These are phyloP conservation scores for Enhydra lutris DNA, from an alignment of 2,113 vertebrate species.

Conservation along the genomic window DNA sequence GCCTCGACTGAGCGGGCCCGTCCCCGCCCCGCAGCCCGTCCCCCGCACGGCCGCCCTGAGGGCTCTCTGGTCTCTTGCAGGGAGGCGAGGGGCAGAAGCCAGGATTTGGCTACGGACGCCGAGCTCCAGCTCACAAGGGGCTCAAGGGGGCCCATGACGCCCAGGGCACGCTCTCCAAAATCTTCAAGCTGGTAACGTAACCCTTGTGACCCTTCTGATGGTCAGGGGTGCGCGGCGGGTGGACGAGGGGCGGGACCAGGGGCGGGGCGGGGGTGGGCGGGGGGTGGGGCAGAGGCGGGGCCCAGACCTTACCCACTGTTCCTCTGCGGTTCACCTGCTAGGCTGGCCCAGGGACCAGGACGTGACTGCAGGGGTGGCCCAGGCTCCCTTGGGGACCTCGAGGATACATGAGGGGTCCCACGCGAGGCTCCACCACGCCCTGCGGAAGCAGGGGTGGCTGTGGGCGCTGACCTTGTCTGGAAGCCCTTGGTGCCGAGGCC, in stretches of 20 bases:
- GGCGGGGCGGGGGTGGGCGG: no score
- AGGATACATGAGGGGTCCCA: neutral
- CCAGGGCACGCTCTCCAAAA: slow-evolving; percentile 94
- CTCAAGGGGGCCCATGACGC: slow-evolving; percentile 92
- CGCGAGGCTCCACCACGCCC: fast-evolving
- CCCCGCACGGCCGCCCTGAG: neutral
- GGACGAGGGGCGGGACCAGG: fast-evolving
- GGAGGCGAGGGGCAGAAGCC: slow-evolving; percentile 87
- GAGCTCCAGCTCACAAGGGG: slow-evolving; percentile 87
- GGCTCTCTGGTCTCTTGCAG: slow-evolving; percentile 70
- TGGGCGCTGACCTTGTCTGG: neutral
- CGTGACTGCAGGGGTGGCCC: neutral
- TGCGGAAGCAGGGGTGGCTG: neutral
- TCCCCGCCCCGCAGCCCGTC: neutral
- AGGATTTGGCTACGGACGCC: slow-evolving; percentile 83
- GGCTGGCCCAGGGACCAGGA: neutral
- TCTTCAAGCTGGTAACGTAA: slow-evolving; percentile 97
- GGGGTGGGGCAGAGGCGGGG: fast-evolving
- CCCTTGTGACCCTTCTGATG: neutral
- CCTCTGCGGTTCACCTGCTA: neutral
- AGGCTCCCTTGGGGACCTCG: neutral
- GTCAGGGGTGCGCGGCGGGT: fast-evolving
- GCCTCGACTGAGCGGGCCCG: fast-evolving
- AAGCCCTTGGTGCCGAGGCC: fast-evolving
- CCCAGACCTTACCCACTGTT: neutral